Conservation (phyloP, 2,113 vertebrate species). For the Actinemys pallida region DNA sequence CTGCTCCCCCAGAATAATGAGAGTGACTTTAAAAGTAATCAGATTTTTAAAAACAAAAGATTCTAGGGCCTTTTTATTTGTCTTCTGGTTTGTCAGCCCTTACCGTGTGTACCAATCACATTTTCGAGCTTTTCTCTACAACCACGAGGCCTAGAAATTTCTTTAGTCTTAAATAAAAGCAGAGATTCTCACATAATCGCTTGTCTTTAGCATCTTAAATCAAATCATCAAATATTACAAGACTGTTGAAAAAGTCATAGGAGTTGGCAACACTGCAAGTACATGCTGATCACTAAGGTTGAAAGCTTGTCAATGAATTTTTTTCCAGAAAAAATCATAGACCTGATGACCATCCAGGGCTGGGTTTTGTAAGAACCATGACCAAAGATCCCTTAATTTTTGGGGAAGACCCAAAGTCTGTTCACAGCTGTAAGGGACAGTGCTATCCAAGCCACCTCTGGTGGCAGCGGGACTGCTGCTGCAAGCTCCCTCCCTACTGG, state of each 20-base stretch:
- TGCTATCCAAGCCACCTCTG: background rate
- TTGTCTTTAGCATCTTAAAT: background rate
- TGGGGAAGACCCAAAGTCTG: background rate
- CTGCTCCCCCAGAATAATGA: background rate
- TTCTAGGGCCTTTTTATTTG: background rate
- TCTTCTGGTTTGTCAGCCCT: background rate
- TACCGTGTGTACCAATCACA: background rate
- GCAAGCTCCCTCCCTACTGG: background rate
- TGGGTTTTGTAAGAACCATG: no score
- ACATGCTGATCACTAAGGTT: no score
- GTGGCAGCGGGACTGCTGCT: background rate
- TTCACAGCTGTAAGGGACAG: background rate
- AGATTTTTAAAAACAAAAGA: background rate
- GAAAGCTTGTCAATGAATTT: no score
- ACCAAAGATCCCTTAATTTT: background rate
- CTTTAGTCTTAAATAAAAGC: background rate
- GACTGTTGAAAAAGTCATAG: background rate
- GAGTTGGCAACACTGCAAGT: background rate
- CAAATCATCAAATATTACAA: background rate
- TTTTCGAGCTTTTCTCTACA: background rate
- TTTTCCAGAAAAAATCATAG: no score
- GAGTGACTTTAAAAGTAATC: background rate
- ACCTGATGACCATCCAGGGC: no score
- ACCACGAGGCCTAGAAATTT: background rate
- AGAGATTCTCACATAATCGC: background rate